These are phyloP conservation scores for Podilymbus podiceps DNA, from an alignment of 2,113 vertebrate genomes.

Conservation along the genomic window DNA sequence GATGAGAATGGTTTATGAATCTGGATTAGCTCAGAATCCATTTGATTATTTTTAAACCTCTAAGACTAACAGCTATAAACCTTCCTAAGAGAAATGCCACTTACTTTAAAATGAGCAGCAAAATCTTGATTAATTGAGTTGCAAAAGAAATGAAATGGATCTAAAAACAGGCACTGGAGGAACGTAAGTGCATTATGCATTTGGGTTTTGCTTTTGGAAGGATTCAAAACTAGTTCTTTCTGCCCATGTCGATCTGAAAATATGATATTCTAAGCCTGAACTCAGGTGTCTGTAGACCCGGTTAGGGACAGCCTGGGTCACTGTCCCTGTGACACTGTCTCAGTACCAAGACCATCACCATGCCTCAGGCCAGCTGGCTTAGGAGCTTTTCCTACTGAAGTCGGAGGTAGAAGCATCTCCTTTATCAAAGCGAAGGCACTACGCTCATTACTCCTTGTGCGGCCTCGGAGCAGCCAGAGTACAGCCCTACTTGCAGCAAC, in stretches of 20 bases:
- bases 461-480: not conserved
- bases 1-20: not conserved
- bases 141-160: conserved; percentile 39
- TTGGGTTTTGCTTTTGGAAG: conserved; percentile 4
- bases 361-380: not conserved
- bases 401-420: not conserved
- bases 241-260: not conserved
- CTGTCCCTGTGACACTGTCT: not conserved
- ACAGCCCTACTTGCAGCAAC: not conserved
- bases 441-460: not conserved
- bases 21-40: conserved; percentile 39
- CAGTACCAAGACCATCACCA: not conserved
- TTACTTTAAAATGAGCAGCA: conserved; percentile 29
- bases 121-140: conserved; percentile 55
- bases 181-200: conserved; percentile 14
- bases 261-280: not conserved
- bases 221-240: not conserved
- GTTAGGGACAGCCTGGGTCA: not conserved
- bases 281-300: not conserved
- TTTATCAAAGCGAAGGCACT: not conserved
- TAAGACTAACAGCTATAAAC: conserved; percentile 16
- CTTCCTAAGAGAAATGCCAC: conserved; percentile 6
- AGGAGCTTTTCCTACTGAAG: not conserved
- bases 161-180: conserved; percentile 23
- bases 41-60: conserved; percentile 55